Base-by-base conservation (phyloP, 2,888 invertebrate species). In the Orthosia incerta region DNA sequence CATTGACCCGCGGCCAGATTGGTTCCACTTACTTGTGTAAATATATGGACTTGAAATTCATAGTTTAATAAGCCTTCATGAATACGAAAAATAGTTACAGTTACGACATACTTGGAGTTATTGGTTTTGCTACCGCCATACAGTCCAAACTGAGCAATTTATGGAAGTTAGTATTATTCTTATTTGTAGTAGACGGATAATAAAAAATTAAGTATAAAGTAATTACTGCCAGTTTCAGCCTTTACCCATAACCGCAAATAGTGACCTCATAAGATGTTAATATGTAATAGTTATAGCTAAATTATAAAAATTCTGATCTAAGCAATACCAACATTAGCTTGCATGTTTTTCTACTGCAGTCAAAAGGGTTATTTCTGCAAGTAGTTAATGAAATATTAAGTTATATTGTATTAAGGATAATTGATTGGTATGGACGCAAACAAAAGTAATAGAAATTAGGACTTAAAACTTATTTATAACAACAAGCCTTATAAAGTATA, bases 1-100 rank as follows among this genome's bases (percentile, higher is more conserved):
- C 96, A 95, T 93, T 96, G 96, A 96, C 96, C 92, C 91, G 80
- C 80, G 91, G 94, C 89, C 83, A 71, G 82, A 76, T 59, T 76
- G 89, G 86, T 89, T 82, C 84, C 85, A 84, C 82, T 85, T 87
- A 74, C 82, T 85, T 87, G 90, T 93, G 93, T 93, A 91, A 89
- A 92, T 89, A 87, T 91, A 93, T 91, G 92, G 92, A 94, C 92
- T 88, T 88, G 85, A 85, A 89, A 89, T 85, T 86, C 45, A 85
- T 90, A 90, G 89, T 89, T 86, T 83, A 86, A 82, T 82, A 87
- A 79, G 87, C 84, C 84, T 87, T 87, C 87, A 87, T 86, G 83
- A 82, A 86, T 80, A 83, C 75, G 76, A 77, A 76, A 74, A 79
- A 83, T 80, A 79, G 77, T 65, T 71, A 77, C 74, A 85, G 71